A percentile compares a stretch with the other conserved stretches of the same genome.
Evolutionary conservation across 2,797 vertebrate genomes (phyloP).

Genomic region (Notolepis coatsorum): DNA sequence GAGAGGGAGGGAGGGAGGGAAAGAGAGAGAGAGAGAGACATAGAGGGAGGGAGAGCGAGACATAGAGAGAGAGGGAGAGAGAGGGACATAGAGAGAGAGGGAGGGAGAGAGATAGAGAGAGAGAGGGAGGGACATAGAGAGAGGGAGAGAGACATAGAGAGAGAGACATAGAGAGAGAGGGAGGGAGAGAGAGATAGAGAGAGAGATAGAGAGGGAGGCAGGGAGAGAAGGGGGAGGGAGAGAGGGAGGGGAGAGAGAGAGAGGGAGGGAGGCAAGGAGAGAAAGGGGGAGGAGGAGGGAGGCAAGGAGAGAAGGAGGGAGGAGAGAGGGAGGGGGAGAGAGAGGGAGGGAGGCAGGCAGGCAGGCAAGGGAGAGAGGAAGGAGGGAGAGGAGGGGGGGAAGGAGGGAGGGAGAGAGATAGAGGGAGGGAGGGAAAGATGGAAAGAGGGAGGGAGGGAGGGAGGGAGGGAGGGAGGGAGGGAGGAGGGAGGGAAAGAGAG

Average conservation of each 20-base stretch:
- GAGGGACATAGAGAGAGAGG: not conserved
- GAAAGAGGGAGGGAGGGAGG: too few relatives aligned
- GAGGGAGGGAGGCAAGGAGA: not conserved
- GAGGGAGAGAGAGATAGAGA: too few relatives aligned
- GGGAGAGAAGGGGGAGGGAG: not conserved
- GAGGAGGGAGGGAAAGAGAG: too few relatives aligned
- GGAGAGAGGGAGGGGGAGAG: not conserved
- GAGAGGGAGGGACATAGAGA: not conserved
- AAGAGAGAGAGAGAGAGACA: not conserved
- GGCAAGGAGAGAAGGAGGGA: not conserved
- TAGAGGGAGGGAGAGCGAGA: not conserved
- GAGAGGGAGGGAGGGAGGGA: too few relatives aligned
- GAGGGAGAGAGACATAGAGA: not conserved
- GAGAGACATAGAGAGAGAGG: too few relatives aligned
- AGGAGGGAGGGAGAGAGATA: too few relatives aligned
- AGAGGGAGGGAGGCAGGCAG: too few relatives aligned
- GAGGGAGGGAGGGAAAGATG: too few relatives aligned
- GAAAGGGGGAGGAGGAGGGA: not conserved
- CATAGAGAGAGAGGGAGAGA: not conserved
- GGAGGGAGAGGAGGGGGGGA: too few relatives aligned
- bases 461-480: too few relatives aligned
- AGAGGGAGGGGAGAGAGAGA: not conserved
- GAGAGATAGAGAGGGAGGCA: too few relatives aligned
- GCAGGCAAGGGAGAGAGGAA: too few relatives aligned
- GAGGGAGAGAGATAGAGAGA: not conserved